Evolutionary conservation across 2,888 invertebrate species (phyloP).

Genomic region (Drosophila hamatofila): DNA sequence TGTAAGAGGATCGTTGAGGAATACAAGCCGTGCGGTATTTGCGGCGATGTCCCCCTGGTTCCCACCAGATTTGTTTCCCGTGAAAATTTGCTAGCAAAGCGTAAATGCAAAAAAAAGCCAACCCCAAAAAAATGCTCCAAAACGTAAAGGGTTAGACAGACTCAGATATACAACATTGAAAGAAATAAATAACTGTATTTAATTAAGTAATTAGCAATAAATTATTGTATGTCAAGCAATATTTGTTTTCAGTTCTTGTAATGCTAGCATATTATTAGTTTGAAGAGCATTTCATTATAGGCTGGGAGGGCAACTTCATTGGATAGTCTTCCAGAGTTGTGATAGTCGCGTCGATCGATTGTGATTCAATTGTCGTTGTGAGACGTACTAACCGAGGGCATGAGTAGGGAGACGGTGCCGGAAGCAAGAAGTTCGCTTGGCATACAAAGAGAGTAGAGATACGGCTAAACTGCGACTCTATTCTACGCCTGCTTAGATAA

Average conservation of each 20-base stretch:
- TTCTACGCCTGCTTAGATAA: too few relatives aligned
- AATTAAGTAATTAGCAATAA: neutral
- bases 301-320: too few relatives aligned
- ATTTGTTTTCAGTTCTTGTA: neutral
- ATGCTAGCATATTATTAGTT: too few relatives aligned
- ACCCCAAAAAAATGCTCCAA: neutral
- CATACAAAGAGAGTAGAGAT: neutral
- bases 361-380: too few relatives aligned
- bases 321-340: too few relatives aligned
- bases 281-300: too few relatives aligned
- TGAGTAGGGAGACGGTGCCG: neutral
- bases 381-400: too few relatives aligned
- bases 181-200: neutral
- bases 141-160: neutral
- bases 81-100: neutral
- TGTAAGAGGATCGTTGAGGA: conserved; percentile 1
- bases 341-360: too few relatives aligned
- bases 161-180: neutral
- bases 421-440: neutral
- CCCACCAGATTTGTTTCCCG: neutral
- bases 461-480: neutral
- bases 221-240: neutral
- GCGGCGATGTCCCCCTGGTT: neutral
- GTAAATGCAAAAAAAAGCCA: neutral
- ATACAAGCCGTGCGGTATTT: neutral